A percentile compares a stretch with the other conserved stretches of the same genome.
Evolutionary conservation across 2,113 vertebrate genomes (phyloP).

Genomic region (Tachysurus fulvidraco): DNA sequence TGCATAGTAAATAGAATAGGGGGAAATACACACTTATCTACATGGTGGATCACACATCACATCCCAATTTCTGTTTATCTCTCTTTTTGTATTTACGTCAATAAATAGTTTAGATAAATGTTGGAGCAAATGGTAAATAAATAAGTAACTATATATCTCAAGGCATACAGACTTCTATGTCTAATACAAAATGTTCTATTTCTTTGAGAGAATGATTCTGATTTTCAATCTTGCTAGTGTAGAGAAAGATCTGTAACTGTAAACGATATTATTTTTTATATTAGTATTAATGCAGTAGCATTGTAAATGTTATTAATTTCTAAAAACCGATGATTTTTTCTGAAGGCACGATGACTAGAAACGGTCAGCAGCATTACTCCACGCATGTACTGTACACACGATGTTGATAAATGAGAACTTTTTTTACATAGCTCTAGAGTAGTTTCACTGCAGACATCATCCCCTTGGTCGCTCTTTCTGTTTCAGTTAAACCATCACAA

Average conservation of each 20-base stretch:
- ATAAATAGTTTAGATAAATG: not conserved
- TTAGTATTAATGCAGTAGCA: no score
- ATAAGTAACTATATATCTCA: not conserved
- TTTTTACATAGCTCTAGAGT: not conserved
- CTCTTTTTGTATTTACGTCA: not conserved
- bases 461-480: not conserved
- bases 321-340: no score
- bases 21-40: not conserved
- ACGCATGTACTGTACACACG: not conserved
- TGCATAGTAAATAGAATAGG: not conserved
- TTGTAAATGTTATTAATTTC: no score
- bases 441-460: not conserved
- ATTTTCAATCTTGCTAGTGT: not conserved
- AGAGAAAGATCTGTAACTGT: not conserved
- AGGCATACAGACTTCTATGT: not conserved
- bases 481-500: constrained; percentile 3
- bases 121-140: not conserved
- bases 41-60: not conserved
- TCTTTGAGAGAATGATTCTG: not conserved
- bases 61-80: not conserved
- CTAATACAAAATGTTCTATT: not conserved
- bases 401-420: not conserved
- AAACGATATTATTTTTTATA: not conserved
- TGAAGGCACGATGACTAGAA: not conserved
- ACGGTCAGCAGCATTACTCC: not conserved